Evolutionary conservation across 1,140 invertebrate genomes (phyloP).

Genomic region (Philaenus spumarius): DNA sequence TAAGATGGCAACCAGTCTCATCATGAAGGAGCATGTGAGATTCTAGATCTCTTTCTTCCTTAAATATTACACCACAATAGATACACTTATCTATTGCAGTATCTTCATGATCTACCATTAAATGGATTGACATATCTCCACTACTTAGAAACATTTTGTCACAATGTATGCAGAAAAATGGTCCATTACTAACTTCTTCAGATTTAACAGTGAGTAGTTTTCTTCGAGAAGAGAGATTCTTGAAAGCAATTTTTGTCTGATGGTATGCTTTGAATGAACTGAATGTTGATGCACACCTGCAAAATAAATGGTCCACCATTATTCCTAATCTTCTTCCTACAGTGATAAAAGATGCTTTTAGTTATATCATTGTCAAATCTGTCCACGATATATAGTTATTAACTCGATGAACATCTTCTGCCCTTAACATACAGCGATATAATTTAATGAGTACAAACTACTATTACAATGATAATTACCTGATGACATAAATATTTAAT

Average conservation of each 20-base stretch:
- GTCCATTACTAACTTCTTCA: background rate
- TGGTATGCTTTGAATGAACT: conserved; percentile 14
- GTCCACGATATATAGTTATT: too few relatives aligned
- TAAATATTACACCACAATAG: conserved; percentile 26
- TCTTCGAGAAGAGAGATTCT: conserved; percentile 1
- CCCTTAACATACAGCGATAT: too few relatives aligned
- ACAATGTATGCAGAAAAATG: conserved; percentile 23
- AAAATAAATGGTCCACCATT: conserved; percentile 14
- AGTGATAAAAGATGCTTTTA: too few relatives aligned
- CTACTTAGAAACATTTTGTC: conserved; percentile 25
- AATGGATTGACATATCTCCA: conserved; percentile 21
- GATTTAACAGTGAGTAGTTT: too few relatives aligned
- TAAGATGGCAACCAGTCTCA: background rate
- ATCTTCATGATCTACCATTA: conserved; percentile 19
- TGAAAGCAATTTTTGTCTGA: conserved; percentile 4
- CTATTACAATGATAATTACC: too few relatives aligned
- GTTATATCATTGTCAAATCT: too few relatives aligned
- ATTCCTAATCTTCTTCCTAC: background rate
- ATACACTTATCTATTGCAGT: conserved; percentile 18
- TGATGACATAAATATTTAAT: too few relatives aligned
- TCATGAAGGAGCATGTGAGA: background rate
- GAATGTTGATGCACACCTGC: conserved; percentile 5
- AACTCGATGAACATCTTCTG: too few relatives aligned
- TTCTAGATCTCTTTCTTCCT: background rate
- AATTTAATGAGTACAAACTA: too few relatives aligned